Evolutionary conservation across 2,113 vertebrate species (phyloP).

Genomic region (Proterorhinus semilunaris): DNA sequence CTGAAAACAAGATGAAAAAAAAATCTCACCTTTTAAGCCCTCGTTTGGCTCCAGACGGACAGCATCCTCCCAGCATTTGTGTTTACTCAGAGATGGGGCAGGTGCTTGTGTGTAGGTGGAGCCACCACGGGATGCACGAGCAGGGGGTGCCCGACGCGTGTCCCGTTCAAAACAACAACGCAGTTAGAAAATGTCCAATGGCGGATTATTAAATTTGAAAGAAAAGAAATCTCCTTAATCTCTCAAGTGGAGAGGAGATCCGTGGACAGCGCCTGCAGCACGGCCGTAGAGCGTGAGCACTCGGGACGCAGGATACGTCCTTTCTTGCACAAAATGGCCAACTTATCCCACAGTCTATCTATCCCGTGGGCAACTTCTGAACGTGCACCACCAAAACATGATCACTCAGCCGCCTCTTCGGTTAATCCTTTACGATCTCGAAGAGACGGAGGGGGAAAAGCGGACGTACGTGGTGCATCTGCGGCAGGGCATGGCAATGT

Average conservation of each 20-base stretch:
- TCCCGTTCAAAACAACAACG: not conserved
- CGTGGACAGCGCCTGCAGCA: constrained; percentile 62
- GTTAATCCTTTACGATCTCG: not conserved
- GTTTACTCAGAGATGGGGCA: constrained; percentile 4
- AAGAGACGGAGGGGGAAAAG: constrained; percentile 4
- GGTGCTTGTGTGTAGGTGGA: constrained; percentile 8
- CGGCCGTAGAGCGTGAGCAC: constrained; percentile 57
- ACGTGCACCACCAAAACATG: constrained; percentile 12
- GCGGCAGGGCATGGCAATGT: constrained; percentile 65
- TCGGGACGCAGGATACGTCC: constrained; percentile 25
- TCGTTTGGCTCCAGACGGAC: not conserved
- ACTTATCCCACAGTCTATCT: constrained; percentile 26
- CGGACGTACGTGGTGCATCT: constrained; percentile 22
- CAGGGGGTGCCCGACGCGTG: not conserved
- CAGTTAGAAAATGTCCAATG: not conserved
- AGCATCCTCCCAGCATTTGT: not conserved
- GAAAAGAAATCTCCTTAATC: constrained; percentile 12
- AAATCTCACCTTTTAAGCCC: constrained; percentile 1
- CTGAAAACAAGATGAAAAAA: not conserved
- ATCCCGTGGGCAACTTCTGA: constrained; percentile 63
- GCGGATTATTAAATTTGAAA: not conserved
- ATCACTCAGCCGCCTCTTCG: not conserved
- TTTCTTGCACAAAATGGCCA: constrained; percentile 9
- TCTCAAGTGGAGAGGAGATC: constrained; percentile 71
- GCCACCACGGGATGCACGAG: constrained; percentile 4